These are phyloP conservation scores for Drosophila demipolita DNA, from an alignment of 2,888 invertebrate species.

Conservation along the genomic window DNA sequence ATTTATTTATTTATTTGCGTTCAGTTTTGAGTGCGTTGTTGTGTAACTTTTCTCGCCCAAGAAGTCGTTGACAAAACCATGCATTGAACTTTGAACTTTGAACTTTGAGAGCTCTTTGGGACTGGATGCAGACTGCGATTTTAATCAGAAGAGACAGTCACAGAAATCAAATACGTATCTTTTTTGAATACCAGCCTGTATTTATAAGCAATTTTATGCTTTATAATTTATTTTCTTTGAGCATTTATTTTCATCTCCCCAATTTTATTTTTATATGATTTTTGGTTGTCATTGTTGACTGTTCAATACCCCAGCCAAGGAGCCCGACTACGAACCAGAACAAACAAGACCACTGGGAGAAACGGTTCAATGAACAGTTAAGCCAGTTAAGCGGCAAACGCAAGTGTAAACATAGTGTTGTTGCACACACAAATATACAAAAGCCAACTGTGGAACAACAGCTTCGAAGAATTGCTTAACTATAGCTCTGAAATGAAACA, in stretches of 20 bases:
- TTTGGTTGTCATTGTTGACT: constrained; percentile 62
- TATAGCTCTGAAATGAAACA: not conserved
- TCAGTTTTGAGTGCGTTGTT: constrained; percentile 61
- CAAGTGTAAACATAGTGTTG: constrained; percentile 60
- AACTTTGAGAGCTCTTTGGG: constrained; percentile 58
- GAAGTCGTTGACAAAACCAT: constrained; percentile 65
- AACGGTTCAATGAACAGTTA: constrained; percentile 75
- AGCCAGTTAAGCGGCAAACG: constrained; percentile 54
- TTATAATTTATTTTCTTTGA: constrained; percentile 1
- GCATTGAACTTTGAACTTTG: constrained; percentile 80
- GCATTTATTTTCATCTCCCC: constrained; percentile 8
- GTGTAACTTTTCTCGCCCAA: constrained; percentile 70
- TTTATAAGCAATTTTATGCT: constrained; percentile 23
- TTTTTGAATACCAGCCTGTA: constrained; percentile 27
- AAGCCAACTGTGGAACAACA: constrained; percentile 33
- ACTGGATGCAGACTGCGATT: constrained; percentile 24
- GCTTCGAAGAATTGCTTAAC: not conserved
- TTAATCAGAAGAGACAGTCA: not conserved
- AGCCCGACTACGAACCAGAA: constrained; percentile 35
- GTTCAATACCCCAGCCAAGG: constrained; percentile 44
- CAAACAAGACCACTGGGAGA: constrained; percentile 37
- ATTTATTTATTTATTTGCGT: constrained; percentile 76
- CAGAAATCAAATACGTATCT: constrained; percentile 14
- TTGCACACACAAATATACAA: constrained; percentile 8
- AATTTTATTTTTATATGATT: constrained; percentile 26